Base-by-base conservation (phyloP, 2,888 invertebrate species). In the Plebejus anna region DNA sequence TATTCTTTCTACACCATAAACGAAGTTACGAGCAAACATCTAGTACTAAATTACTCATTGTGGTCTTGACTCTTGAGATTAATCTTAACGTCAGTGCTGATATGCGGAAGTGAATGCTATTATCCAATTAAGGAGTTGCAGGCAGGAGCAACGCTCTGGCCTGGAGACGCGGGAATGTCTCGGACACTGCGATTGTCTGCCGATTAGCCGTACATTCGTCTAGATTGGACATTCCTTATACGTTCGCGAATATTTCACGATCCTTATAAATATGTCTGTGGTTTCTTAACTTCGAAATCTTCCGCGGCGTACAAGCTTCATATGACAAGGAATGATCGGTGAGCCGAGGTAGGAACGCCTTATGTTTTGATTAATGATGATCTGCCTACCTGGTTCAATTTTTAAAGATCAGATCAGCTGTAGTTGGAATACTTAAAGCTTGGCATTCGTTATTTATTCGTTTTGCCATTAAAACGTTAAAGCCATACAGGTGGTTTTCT, bases 91-190 rank as follows among this genome's bases (percentile, higher is more conserved):
- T 76, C 72, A 59, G 59, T 42, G 72, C 71, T 59, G 76, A 71
- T 76, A 76, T 77, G 77, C 79, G 76, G 80, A 76, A 80, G 76
- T 76, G 79, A 79, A 81, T 81, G 79, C 81, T 81, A 83, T 84
- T 83, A 84, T 83, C 83, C 83, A 82, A 84, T 83, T 84, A 84
- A 79, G 82, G 82, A 81, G 82, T 81, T 79, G 80, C 79, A 79
- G 81, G 81, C 80, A 80, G 82, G 81, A 79, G 80, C 81, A 80
- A 80, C 77, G 82, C 79, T 79, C 81, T 79, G 4, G 75, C 42
- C 76, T 73, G 71, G 70, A 55, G 55, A 70, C 32, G 32, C 75
- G 79, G 80, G 80, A 78, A 78, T 73, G 73, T 28, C 76, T 72
- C 57, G 57, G 47, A 72, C 28, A 59, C 42, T 11, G 72, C 72